Evolutionary conservation across 2,888 invertebrate species (phyloP), one percentile per base, ranked within the genome.

Genomic region (Pyrrhosoma nymphula): DNA sequence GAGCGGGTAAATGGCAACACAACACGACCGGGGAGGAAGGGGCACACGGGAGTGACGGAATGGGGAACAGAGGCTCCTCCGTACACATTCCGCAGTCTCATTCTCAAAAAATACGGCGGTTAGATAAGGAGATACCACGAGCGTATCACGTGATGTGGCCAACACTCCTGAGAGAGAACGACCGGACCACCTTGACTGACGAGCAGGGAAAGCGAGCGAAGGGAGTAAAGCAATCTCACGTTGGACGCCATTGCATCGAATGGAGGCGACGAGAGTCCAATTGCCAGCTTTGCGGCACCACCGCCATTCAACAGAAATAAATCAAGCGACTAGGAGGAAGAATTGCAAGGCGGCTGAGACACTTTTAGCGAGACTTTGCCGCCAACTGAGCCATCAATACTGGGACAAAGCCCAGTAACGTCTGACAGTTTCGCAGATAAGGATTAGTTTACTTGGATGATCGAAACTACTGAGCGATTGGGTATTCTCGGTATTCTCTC

Each of bases 121-220:
- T 82, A 82, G 82, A 82, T 82, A 82, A 82, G 82, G 82, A 82
- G 82, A 35, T 69, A 82, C 82, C 82, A 82, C 30, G n/a, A 30
- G 30, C 30, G 30, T 30, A 82, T 82, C 82, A 82, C 82, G 82
- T 82, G 82, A 82, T 82, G 82, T 82, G 82, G 12, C 82, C 82
- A 82, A 82, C 82, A 0, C 30, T 35, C 82, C 35, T 10, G 26
- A 8, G 26, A 8, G 26, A 26, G 82, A 26, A 10, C 23, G 69
- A 82, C 82, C 82, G 82, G 82, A 82, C 82, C 82, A 82, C 82
- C 82, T 82, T 82, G 82, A 82, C 82, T 35, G 82, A 30, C 82
- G 8, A 47, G 47, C 47, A 47, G 47, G 47, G 35, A 69, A 26
- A 16, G 60, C 60, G 60, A 60, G 60, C 18, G 60, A 60, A 60